A percentile compares a stretch with the other conserved stretches of the same genome.
These are phyloP conservation scores for Saccopteryx leptura DNA, from an alignment of 2,113 vertebrate genomes.

Conservation along the genomic window DNA sequence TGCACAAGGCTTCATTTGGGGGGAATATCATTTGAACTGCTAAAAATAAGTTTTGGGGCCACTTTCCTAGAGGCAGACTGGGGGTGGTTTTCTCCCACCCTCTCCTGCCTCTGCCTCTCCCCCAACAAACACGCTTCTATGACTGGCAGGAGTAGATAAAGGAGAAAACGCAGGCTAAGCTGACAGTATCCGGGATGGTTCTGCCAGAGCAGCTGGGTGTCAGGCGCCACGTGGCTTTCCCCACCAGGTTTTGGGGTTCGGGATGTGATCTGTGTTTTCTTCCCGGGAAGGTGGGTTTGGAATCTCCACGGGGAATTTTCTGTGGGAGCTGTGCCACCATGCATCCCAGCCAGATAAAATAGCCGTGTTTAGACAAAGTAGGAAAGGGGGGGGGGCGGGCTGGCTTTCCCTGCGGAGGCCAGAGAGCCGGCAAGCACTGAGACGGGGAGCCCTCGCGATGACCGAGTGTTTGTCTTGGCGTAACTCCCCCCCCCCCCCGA, in stretches of 20 bases:
- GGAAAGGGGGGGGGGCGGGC: background rate
- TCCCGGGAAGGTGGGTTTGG: background rate
- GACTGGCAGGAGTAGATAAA: background rate
- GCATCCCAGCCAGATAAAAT: background rate
- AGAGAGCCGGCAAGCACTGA: background rate
- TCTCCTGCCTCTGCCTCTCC: background rate
- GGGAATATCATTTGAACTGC: background rate
- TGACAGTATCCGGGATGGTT: background rate
- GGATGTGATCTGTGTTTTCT: background rate
- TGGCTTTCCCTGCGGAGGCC: background rate
- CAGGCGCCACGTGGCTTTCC: background rate
- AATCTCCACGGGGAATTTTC: background rate
- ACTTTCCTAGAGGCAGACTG: background rate
- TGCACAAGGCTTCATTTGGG: background rate
- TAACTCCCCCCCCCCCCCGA: too few species aligned
- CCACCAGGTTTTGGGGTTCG: background rate
- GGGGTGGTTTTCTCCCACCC: background rate
- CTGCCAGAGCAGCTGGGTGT: background rate
- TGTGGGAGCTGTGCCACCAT: background rate
- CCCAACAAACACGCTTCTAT: background rate
- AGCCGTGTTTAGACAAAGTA: background rate
- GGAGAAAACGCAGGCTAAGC: fast-evolving
- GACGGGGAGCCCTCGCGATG: background rate
- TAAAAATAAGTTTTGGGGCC: background rate
- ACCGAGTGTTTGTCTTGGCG: background rate